Evolutionary conservation across 1,140 invertebrate species (phyloP).

Genomic region (Drosophila seguyi): DNA sequence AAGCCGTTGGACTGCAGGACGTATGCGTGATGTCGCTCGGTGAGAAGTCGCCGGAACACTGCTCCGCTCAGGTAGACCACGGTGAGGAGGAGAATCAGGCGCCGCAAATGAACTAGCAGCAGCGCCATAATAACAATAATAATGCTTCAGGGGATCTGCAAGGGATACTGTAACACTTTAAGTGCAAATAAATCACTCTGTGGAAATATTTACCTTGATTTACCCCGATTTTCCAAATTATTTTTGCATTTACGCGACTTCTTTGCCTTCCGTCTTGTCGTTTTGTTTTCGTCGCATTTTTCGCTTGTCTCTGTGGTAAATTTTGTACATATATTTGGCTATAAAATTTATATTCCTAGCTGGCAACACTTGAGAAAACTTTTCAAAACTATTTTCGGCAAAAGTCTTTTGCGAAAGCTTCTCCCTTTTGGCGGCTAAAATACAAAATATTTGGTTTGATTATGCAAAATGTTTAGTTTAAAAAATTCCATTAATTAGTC

Average conservation of each 20-base stretch:
- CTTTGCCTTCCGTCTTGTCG: constrained; percentile 43
- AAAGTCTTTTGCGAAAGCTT: constrained; percentile 34
- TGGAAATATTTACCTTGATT: constrained; percentile 33
- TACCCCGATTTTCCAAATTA: constrained; percentile 13
- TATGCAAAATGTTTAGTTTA: constrained; percentile 8
- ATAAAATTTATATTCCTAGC: constrained; percentile 3
- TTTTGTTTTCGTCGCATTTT: constrained; percentile 76
- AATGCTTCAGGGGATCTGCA: neutral
- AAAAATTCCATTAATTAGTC: neutral
- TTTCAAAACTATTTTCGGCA: constrained; percentile 33
- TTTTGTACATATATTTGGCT: constrained; percentile 20
- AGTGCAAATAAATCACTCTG: constrained; percentile 10
- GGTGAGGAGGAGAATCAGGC: constrained; percentile 76
- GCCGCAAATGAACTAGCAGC: constrained; percentile 75
- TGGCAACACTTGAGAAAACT: constrained; percentile 64
- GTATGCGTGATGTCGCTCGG: constrained; percentile 65
- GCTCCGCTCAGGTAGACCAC: constrained; percentile 75
- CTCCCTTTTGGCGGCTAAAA: constrained; percentile 47
- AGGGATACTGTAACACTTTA: neutral
- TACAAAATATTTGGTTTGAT: constrained; percentile 27
- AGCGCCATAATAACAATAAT: constrained; percentile 60
- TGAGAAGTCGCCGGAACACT: constrained; percentile 66
- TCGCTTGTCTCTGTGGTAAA: constrained; percentile 40
- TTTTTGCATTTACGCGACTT: constrained; percentile 44
- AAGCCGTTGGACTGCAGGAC: constrained; percentile 57